Percentiles rank a stretch among this genome's conserved stretches.
These are phyloP conservation scores for Ariolimax columbianus DNA, from an alignment of 2,888 invertebrate genomes.

Conservation along the genomic window DNA sequence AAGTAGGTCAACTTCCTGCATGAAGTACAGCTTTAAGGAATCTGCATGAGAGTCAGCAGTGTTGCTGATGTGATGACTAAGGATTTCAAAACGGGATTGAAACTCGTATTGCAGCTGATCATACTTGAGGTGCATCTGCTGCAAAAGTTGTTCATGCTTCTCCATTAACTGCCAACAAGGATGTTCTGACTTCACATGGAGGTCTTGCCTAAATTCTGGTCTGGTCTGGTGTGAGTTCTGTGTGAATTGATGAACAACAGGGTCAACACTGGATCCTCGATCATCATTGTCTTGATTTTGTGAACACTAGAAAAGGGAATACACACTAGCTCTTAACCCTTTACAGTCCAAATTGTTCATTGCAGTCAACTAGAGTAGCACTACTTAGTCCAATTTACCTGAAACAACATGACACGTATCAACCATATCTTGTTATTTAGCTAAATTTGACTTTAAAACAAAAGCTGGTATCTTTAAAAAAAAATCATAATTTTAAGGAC, in stretches of 20 bases:
- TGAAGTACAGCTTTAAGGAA: constrained; percentile 11
- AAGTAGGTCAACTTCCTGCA: constrained; percentile 21
- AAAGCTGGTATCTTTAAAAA: too few relatives aligned
- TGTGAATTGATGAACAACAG: not conserved
- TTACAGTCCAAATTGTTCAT: too few relatives aligned
- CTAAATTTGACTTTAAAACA: too few relatives aligned
- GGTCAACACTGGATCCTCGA: constrained; percentile 1
- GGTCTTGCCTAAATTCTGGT: not conserved
- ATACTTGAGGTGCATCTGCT: constrained; percentile 7
- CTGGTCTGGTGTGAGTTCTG: not conserved
- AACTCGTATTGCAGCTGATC: not conserved
- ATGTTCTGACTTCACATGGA: not conserved
- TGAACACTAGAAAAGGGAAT: not conserved
- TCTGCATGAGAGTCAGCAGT: not conserved
- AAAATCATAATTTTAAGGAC: too few relatives aligned
- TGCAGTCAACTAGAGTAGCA: too few relatives aligned
- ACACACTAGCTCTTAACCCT: too few relatives aligned
- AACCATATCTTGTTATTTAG: too few relatives aligned
- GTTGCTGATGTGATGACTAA: not conserved
- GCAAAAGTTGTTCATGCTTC: not conserved
- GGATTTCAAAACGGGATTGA: not conserved
- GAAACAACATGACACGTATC: too few relatives aligned
- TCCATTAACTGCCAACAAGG: not conserved
- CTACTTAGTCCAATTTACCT: too few relatives aligned
- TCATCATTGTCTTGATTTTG: not conserved